A percentile compares a stretch with the other conserved stretches of the same genome.
Conservation (phyloP, 1,140 invertebrate species). For the Diorhabda carinulata region DNA sequence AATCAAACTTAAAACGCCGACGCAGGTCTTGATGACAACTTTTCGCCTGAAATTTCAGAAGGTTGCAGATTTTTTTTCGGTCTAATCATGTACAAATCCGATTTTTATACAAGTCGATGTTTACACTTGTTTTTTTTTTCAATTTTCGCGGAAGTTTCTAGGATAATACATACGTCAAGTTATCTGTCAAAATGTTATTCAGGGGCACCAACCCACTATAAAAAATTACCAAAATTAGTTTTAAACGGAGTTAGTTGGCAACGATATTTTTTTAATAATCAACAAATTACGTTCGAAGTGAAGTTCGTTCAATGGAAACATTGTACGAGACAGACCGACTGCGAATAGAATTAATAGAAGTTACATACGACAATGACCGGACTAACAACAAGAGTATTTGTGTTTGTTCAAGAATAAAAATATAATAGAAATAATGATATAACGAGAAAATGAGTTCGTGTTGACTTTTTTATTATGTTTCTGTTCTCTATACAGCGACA, state of each 20-base stretch:
- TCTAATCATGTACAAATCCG: too few relatives aligned
- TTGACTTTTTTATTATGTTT: background rate
- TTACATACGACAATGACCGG: conserved; percentile 14
- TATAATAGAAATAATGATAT: conserved; percentile 21
- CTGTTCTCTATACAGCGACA: background rate
- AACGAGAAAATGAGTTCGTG: background rate
- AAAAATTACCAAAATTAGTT: too few relatives aligned
- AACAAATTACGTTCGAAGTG: conserved; percentile 9
- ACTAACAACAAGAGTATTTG: conserved; percentile 9
- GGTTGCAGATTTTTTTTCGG: too few relatives aligned
- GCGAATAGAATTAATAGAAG: background rate
- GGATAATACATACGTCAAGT: too few relatives aligned
- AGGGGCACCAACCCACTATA: too few relatives aligned
- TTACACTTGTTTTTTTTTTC: too few relatives aligned
- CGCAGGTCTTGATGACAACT: too few relatives aligned
- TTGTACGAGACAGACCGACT: conserved; percentile 10
- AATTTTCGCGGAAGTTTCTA: too few relatives aligned
- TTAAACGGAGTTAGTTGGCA: conserved; percentile 3
- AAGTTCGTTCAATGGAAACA: conserved; percentile 13
- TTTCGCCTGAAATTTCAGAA: too few relatives aligned
- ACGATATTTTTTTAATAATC: conserved; percentile 12
- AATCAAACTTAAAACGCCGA: too few relatives aligned
- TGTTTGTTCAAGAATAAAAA: conserved; percentile 19
- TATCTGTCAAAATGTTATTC: too few relatives aligned
- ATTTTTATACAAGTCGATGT: too few relatives aligned